Percentiles rank a stretch among this genome's conserved stretches.
Evolutionary conservation across 2,888 invertebrate genomes (phyloP).

Genomic region (Hymenopus coronatus): DNA sequence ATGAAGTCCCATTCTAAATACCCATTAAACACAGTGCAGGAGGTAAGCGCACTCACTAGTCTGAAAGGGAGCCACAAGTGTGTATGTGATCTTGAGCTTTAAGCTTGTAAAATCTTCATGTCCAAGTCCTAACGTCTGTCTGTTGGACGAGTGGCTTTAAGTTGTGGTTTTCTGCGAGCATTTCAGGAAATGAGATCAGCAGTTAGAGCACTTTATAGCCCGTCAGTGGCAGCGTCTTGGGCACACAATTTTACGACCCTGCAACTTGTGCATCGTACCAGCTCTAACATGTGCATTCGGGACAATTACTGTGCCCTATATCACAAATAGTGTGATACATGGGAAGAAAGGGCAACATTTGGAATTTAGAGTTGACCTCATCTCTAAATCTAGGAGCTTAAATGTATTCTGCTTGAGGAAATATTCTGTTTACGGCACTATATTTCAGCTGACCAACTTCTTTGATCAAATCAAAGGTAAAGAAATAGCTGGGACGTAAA

Average conservation of each 20-base stretch:
- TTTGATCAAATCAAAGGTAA: too few relatives aligned
- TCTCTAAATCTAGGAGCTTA: too few relatives aligned
- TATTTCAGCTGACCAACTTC: too few relatives aligned
- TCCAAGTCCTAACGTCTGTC: neutral
- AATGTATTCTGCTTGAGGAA: too few relatives aligned
- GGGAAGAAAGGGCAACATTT: neutral
- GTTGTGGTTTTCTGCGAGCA: neutral
- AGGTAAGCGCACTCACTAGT: too few relatives aligned
- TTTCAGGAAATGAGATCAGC: neutral
- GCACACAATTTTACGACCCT: neutral
- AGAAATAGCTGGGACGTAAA: too few relatives aligned
- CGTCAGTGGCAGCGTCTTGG: neutral
- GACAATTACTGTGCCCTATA: neutral
- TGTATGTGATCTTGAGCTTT: neutral
- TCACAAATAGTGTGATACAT: neutral
- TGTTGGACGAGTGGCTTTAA: neutral
- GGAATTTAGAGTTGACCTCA: too few relatives aligned
- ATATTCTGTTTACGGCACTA: too few relatives aligned
- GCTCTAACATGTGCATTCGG: neutral
- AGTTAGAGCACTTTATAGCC: neutral
- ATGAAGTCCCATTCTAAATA: too few relatives aligned
- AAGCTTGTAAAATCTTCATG: neutral
- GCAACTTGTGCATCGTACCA: neutral
- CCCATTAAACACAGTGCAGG: too few relatives aligned
- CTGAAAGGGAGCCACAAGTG: too few relatives aligned